These are phyloP conservation scores for Thymelicus lineola DNA, from an alignment of 2,888 invertebrate species.

Conservation along the genomic window DNA sequence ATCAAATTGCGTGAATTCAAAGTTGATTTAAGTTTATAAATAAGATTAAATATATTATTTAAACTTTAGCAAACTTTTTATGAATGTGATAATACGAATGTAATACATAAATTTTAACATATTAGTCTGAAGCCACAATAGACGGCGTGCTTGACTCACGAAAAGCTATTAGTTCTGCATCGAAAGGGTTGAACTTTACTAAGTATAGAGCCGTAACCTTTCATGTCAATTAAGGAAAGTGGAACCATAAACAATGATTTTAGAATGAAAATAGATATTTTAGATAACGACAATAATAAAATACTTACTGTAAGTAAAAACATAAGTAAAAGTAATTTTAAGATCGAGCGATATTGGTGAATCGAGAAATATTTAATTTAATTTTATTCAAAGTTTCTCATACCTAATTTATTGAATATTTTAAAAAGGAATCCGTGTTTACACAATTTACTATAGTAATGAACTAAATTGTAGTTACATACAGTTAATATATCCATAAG, in stretches of 20 bases:
- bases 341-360: no score
- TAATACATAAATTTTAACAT: slow-evolving; percentile 1
- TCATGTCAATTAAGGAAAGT: slow-evolving; percentile 2
- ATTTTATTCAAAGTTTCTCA: no score
- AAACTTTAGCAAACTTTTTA: neutral
- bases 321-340: no score
- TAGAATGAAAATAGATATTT: no score
- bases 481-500: no score
- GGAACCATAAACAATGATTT: neutral
- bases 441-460: no score
- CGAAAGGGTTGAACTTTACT: slow-evolving; percentile 14
- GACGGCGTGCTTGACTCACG: slow-evolving; percentile 13
- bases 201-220: neutral
- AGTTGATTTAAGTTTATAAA: neutral
- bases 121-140: neutral
- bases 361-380: no score
- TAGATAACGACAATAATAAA: no score
- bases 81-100: slow-evolving; percentile 2
- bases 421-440: no score
- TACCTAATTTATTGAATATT: no score
- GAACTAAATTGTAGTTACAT: no score
- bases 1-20: neutral
- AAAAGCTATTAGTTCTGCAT: slow-evolving; percentile 9
- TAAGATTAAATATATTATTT: neutral
- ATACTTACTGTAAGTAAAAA: no score